phyloP scores from a whole-genome alignment of 1,140 invertebrate genomes.

The Contarinia nasturtii region DNA sequence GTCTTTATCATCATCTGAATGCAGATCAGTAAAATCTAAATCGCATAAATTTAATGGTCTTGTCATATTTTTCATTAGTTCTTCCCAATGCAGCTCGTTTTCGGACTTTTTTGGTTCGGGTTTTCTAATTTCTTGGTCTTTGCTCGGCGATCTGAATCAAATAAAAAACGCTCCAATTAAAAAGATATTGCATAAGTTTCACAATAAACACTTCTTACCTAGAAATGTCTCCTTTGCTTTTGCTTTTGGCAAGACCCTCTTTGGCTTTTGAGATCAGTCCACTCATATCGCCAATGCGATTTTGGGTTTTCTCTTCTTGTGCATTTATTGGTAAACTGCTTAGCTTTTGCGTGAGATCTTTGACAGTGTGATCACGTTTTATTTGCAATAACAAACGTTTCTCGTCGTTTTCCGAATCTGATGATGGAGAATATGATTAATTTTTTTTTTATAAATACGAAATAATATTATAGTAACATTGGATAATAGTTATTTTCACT shows the following conservation, averaged over 20 bases:
- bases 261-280: slow-evolving; percentile 85
- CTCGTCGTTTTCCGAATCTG: slow-evolving; percentile 20
- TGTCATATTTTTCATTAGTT: slow-evolving; percentile 59
- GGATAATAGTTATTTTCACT: too few species aligned
- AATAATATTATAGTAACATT: too few species aligned
- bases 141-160: slow-evolving; percentile 21
- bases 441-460: too few species aligned
- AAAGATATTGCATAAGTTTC: neutral
- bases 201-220: slow-evolving; percentile 10
- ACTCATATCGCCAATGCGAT: slow-evolving; percentile 59
- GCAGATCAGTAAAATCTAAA: slow-evolving; percentile 88
- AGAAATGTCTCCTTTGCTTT: slow-evolving; percentile 39
- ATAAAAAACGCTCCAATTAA: neutral
- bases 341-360: slow-evolving; percentile 70
- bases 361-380: slow-evolving; percentile 60
- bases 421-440: neutral
- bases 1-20: slow-evolving; percentile 56
- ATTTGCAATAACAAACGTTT: slow-evolving; percentile 22
- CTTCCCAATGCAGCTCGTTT: slow-evolving; percentile 90
- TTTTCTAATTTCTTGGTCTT: slow-evolving; percentile 32
- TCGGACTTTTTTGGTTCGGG: slow-evolving; percentile 60
- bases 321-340: slow-evolving; percentile 41
- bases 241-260: slow-evolving; percentile 71
- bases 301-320: slow-evolving; percentile 27
- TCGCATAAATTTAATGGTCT: slow-evolving; percentile 81